Evolutionary conservation across 2,888 invertebrate genomes (phyloP), one percentile per base, ranked within the genome.

Genomic region (Andrena chrysosceles): DNA sequence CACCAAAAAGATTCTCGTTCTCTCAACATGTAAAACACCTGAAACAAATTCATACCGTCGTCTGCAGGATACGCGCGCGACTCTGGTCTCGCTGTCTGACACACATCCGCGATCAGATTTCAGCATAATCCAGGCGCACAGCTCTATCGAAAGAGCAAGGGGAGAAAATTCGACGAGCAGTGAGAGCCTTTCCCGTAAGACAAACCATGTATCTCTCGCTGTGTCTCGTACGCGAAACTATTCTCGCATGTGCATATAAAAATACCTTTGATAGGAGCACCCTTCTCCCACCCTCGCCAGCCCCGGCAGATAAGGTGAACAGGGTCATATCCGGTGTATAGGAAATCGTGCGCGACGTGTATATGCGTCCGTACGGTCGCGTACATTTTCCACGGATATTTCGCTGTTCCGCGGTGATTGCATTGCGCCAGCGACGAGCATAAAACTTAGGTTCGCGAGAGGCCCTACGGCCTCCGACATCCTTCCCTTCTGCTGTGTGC

Each of bases 391-490:
- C 67, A 33, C 63, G 69, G 77, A 87, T 86, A 84, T 86, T 72
- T 81, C 81, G 78, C 64, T 74, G 84, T 83, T 82, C 79, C 86
- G 23, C 85, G 33, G 82, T 90, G 91, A 91, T 91, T 90, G 91
- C 88, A 89, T 90, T 83, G 84, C 73, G 81, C 67, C 69, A 64
- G 60, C 52, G 33, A 48, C 77, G 70, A 76, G 83, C 86, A 85
- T 84, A 82, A 90, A 91, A 88, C 89, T 56, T 89, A 90, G 91
- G 87, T 91, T 91, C 89, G 76, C 87, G 81, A 86, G 84, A 79
- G 66, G 69, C 59, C 31, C 56, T 59, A 20, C 49, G 23, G 3
- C 48, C 29, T 6, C n/a, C 60, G 23, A 1, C 33, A 20, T 8
- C n/a, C 56, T 16, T 4, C 5, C 49, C n/a, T 49, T 16, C 6